Percentiles rank a stretch among this genome's conserved stretches.
These are phyloP conservation scores for Aplochiton taeniatus DNA, from an alignment of 2,797 vertebrate genomes.

Conservation along the genomic window DNA sequence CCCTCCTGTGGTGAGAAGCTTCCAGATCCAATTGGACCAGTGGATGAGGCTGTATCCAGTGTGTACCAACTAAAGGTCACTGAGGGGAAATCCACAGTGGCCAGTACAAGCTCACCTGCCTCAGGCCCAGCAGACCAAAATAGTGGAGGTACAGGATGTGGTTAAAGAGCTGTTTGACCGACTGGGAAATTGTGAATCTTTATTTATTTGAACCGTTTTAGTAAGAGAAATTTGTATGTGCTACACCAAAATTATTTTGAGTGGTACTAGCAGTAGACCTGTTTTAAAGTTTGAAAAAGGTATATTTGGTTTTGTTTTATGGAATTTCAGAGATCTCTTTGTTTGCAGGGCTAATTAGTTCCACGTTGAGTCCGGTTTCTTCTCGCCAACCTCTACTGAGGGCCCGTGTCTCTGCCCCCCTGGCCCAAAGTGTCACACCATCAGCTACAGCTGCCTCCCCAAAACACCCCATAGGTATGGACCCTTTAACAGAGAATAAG, in stretches of 20 bases:
- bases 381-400: slow-evolving; percentile 56
- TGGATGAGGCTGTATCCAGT: not conserved
- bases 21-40: slow-evolving; percentile 42
- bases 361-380: slow-evolving; percentile 19
- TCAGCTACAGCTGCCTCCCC: not conserved
- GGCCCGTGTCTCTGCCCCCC: slow-evolving; percentile 43
- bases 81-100: not conserved
- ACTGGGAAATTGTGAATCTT: too few species aligned
- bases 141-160: slow-evolving; percentile 4
- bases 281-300: not conserved
- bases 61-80: slow-evolving; percentile 1
- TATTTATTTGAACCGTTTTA: not conserved
- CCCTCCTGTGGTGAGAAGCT: slow-evolving; percentile 82
- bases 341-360: not conserved
- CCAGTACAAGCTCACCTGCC: slow-evolving; percentile 10
- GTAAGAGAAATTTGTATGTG: not conserved
- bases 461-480: too few species aligned
- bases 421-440: slow-evolving; percentile 17
- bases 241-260: too few species aligned
- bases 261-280: too few species aligned
- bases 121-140: not conserved
- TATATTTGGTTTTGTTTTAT: not conserved
- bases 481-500: too few species aligned
- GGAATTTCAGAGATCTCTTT: not conserved
- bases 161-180: not conserved